Conservation (phyloP, 2,888 invertebrate species). For the Parthenolecanium corni region DNA sequence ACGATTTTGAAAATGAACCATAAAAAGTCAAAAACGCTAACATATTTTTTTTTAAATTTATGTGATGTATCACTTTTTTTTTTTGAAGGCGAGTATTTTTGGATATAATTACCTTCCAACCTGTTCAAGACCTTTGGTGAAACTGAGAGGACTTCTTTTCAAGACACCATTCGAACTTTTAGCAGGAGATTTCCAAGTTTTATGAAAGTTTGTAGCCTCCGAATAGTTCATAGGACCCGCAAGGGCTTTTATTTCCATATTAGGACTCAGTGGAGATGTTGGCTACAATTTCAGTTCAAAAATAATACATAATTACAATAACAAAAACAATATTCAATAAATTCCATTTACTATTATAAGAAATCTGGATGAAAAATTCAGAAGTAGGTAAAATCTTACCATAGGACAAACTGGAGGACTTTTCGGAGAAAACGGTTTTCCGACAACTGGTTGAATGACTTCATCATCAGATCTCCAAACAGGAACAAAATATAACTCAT, state of each 20-base stretch:
- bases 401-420: constrained; percentile 18
- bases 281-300: not conserved
- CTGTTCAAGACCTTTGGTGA: constrained; percentile 77
- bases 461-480: constrained; percentile 68
- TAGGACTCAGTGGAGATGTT: constrained; percentile 45
- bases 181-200: constrained; percentile 54
- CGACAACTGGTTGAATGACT: constrained; percentile 61
- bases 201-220: constrained; percentile 58
- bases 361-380: too few relatives aligned
- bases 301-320: not conserved
- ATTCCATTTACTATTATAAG: too few relatives aligned
- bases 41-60: too few relatives aligned
- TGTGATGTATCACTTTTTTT: too few relatives aligned
- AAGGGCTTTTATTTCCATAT: constrained; percentile 67
- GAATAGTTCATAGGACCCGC: constrained; percentile 82
- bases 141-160: constrained; percentile 43
- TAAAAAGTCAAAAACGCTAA: too few relatives aligned
- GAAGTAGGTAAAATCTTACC: constrained; percentile 12
- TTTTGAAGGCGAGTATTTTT: too few relatives aligned
- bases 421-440: constrained; percentile 45
- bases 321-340: too few relatives aligned
- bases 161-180: constrained; percentile 5
- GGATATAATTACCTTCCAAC: constrained; percentile 54
- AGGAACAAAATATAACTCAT: constrained; percentile 75
- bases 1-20: too few relatives aligned